A percentile compares a stretch with the other conserved stretches of the same genome.
Conservation (phyloP, 2,797 vertebrate species). For the Melanitta fusca region DNA sequence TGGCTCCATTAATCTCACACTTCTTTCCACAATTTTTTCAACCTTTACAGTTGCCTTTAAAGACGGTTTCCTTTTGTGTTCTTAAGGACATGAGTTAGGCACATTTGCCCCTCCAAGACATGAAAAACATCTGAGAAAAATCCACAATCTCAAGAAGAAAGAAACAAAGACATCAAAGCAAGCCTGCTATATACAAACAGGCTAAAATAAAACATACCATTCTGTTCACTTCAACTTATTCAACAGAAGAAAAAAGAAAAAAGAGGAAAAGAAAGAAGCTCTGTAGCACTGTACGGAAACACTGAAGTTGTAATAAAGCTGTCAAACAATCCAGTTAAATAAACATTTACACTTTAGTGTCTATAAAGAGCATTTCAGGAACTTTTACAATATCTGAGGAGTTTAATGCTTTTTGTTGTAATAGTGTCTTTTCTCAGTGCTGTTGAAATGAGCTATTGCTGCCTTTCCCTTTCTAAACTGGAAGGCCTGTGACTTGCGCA, state of each 20-base stretch:
- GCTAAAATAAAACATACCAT: neutral
- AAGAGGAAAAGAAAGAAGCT: neutral
- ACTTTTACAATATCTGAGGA: neutral
- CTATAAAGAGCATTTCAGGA: conserved; percentile 21
- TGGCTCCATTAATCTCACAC: neutral
- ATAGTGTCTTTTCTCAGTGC: neutral
- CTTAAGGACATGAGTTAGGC: neutral
- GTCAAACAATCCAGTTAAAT: conserved; percentile 8
- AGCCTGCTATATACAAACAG: neutral
- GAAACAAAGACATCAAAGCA: neutral
- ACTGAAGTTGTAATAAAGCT: neutral
- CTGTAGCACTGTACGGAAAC: neutral
- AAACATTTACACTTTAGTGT: neutral
- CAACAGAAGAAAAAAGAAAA: neutral
- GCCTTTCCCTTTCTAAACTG: neutral
- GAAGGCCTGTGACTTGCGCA: neutral
- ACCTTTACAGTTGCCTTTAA: neutral
- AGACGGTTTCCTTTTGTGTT: neutral
- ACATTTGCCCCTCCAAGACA: neutral
- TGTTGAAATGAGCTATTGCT: neutral
- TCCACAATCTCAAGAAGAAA: neutral
- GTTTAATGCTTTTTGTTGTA: neutral
- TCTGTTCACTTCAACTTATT: neutral
- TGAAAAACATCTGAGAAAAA: neutral
- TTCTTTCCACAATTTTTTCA: neutral